Evolutionary conservation across 2,888 invertebrate genomes (phyloP), one percentile per base, ranked within the genome.

Genomic region (Amblyjoppa proteus): DNA sequence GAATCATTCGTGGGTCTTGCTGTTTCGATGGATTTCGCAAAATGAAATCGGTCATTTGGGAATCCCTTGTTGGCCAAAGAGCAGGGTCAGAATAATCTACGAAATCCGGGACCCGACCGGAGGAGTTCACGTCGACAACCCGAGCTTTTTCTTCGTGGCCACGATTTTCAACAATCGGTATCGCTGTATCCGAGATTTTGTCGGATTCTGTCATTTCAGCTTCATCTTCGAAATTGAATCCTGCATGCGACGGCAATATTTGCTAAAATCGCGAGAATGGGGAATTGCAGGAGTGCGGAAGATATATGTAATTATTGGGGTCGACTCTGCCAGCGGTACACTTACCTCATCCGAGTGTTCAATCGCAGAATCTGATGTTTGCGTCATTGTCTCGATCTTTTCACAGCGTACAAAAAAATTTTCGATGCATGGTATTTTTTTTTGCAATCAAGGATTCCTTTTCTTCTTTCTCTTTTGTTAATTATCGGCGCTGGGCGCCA

Each of bases 1-100:
- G 20, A 20, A 20, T 20, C 68, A 20, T 51, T 79, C 69, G 68
- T 20, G 79, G 74, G 74, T 74, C 74, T 38, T 83, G 69, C 45
- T 79, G 79, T 11, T 78, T 68, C 16, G 31, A 45, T 51, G 69
- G 79, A 61, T 83, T 75, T 68, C 61, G 83, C 49, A 83, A 58
- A 79, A 83, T 69, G 61, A 74, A 74, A 74, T 83, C 79, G 68
- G 79, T 83, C 38, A 74, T 74, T 74, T 79, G 78, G 34, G 79
- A 79, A 53, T 79, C 78, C 28, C 68, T 16, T 38, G 61, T 45
- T 45, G 73, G 78, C 83, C 78, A 83, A 34, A 74, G 61, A 49
- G 66, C 78, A 74, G 74, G 78, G 49, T 83, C 78, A 58, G 74
- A 58, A 79, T 45, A 74, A 83, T 81, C 74, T 28, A 45, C 81